Evolutionary conservation across 2,113 vertebrate genomes (phyloP).

Genomic region (Microcebus lehilahytsara): DNA sequence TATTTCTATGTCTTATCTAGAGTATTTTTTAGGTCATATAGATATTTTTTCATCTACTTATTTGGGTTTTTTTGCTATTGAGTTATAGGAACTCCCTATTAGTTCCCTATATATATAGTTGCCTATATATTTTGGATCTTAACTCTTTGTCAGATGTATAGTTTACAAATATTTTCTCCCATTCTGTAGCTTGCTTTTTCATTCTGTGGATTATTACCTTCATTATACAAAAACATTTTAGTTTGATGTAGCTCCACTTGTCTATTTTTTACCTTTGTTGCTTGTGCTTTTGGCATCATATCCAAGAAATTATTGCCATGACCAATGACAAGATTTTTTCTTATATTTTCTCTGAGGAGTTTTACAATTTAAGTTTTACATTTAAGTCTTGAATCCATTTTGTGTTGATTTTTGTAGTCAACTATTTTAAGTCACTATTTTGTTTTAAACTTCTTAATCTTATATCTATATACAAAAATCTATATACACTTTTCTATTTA

Average conservation of each 20-base stretch:
- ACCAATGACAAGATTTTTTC: not conserved
- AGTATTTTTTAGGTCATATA: not conserved
- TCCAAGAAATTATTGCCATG: not conserved
- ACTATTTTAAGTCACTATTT: not conserved
- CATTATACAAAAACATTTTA: not conserved
- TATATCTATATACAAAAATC: not conserved
- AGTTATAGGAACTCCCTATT: not conserved
- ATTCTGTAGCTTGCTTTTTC: not conserved
- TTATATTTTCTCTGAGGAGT: not conserved
- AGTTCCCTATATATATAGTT: not conserved
- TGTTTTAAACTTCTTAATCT: not conserved
- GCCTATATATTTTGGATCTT: not conserved
- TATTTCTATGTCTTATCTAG: not conserved
- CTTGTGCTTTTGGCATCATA: not conserved
- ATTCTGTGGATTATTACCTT: not conserved
- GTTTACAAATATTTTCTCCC: not conserved
- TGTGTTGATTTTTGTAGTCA: not conserved
- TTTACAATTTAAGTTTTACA: not conserved
- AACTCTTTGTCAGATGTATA: not conserved
- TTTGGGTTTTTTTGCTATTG: not conserved
- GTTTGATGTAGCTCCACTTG: not conserved
- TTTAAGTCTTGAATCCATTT: not conserved
- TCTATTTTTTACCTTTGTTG: not conserved
- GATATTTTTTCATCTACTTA: not conserved
- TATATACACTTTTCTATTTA: not conserved